Evolutionary conservation across 1,140 invertebrate genomes (phyloP).

Genomic region (Pseudomyrmex dendroicus): DNA sequence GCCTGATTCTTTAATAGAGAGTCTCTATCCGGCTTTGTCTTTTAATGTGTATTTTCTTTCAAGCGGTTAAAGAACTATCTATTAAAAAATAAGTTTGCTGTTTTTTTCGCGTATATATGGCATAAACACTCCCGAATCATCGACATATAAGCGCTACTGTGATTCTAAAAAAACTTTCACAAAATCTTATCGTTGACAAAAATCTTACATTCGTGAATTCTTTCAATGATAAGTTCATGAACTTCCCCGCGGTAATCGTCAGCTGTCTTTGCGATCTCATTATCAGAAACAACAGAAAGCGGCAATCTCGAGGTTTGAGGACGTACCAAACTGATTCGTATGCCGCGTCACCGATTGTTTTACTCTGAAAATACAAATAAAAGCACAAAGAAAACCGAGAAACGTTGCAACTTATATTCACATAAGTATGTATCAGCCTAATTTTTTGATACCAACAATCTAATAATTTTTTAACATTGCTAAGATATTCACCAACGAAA

Average conservation of each 20-base stretch:
- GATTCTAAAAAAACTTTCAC: neutral
- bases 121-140: neutral
- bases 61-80: too few species aligned
- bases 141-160: neutral
- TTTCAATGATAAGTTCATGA: slow-evolving; percentile 60
- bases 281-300: slow-evolving; percentile 59
- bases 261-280: slow-evolving; percentile 63
- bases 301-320: slow-evolving; percentile 40
- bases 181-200: neutral
- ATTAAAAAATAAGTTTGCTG: too few species aligned
- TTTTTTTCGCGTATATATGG: too few species aligned
- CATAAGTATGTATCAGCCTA: neutral
- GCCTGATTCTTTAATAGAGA: too few species aligned
- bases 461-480: slow-evolving; percentile 11
- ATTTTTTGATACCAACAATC: neutral
- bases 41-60: too few species aligned
- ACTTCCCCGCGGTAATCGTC: slow-evolving; percentile 63
- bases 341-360: slow-evolving; percentile 26
- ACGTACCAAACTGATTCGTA: slow-evolving; percentile 61
- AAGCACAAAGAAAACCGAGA: neutral
- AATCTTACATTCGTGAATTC: slow-evolving; percentile 62
- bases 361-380: slow-evolving; percentile 43
- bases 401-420: neutral
- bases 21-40: too few species aligned
- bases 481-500: slow-evolving; percentile 64